Base-by-base conservation (phyloP, 2,113 vertebrate genomes). In the Gasterosteus nipponicus region DNA sequence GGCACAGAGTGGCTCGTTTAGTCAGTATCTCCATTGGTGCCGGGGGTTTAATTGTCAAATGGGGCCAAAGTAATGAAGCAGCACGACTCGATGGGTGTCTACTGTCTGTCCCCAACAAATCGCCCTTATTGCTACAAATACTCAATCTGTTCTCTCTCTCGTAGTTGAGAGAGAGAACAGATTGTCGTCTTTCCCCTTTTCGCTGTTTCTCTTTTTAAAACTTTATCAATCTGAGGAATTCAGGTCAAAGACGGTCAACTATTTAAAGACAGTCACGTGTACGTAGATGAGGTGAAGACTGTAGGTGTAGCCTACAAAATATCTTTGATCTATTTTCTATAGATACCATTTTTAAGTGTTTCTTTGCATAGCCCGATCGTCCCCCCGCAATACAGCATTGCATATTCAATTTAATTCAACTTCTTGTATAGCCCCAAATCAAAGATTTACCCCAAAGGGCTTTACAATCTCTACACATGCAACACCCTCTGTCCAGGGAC, bases 1-100 rank as follows among this genome's bases (percentile, higher is more conserved):
- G 76, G 83, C 19, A 38, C 75, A 80, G 57, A 86, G 80, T 79
- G 77, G 79, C 86, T 80, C 69, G 18, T 86, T 90, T 88, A 83
- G 83, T 89, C 88, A 89, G 91, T 89, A 91, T 91, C 84, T 76
- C 73, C 69, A 76, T 87, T 77, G 76, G 68, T 68, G 80, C 87
- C 87, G 22, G 8, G 61, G 86, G 86, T 89, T 90, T 87, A 86
- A 91, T 87, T 85, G 83, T 70, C 83, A 91, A 92, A 91, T 86
- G 70, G 74, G 75, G 84, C 69, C 83, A 87, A 87, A 80, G 86
- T 93, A 89, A 90, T 89, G 86, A 89, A 85, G 83, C 85, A 81
- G 68, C 80, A 85, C 69, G 64, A 82, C 74, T 89, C 64, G 44
- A 56, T 85, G 67, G 68, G 83, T 82, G 77, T 89, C 81, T 85